Percentiles rank a stretch among this genome's conserved stretches.
Evolutionary conservation across 2,113 vertebrate species (phyloP).

Genomic region (Cynocephalus volans): DNA sequence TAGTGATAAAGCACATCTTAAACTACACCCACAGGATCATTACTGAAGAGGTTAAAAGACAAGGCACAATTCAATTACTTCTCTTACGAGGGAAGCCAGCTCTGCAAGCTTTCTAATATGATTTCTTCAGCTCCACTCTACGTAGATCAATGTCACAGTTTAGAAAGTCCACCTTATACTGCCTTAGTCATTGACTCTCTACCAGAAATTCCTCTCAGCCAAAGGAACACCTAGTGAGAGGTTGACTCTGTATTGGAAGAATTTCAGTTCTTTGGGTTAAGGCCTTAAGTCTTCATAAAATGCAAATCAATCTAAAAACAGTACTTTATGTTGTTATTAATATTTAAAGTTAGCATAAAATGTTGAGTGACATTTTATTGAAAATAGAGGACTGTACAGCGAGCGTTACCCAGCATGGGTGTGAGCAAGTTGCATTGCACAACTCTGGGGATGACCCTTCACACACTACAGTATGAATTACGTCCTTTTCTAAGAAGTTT

Average conservation of each 20-base stretch:
- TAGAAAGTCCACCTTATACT: background rate
- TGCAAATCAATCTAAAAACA: background rate
- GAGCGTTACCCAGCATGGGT: background rate
- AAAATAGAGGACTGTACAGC: background rate
- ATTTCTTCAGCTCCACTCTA: background rate
- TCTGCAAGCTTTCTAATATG: background rate
- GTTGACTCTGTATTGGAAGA: background rate
- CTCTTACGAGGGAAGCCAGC: background rate
- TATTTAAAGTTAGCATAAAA: constrained; percentile 9
- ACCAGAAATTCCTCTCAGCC: constrained; percentile 14
- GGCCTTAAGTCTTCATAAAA: background rate
- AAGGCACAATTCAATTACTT: background rate
- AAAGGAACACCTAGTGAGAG: background rate
- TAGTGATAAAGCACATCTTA: background rate
- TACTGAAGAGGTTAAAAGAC: background rate
- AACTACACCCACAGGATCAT: background rate
- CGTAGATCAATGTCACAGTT: background rate
- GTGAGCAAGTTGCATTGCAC: background rate
- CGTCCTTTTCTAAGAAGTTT: background rate
- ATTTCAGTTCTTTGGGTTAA: background rate
- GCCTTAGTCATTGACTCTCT: background rate
- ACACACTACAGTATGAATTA: background rate
- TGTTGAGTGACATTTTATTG: background rate
- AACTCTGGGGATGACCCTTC: too few relatives aligned
- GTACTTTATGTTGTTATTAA: background rate